Conservation (phyloP, 1,140 invertebrate genomes). For the Tenebrio molitor region DNA sequence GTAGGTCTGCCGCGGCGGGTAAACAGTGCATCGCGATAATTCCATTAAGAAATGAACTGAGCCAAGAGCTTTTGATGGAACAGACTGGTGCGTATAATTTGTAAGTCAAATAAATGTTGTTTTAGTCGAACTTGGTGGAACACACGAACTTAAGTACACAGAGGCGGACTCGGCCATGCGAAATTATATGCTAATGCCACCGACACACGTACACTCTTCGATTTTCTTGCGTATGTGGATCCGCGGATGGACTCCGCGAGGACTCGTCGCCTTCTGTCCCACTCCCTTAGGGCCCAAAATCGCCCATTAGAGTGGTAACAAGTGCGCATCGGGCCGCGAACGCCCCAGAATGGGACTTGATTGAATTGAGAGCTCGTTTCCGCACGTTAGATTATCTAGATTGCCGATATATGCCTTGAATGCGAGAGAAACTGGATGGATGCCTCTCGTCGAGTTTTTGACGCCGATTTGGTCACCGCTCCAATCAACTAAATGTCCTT, state of each 20-base stretch:
- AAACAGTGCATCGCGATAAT: conserved; percentile 61
- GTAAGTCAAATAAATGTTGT: conserved; percentile 62
- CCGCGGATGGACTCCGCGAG: not conserved
- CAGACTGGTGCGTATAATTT: conserved; percentile 60
- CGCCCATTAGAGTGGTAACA: conserved; percentile 44
- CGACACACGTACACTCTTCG: conserved; percentile 30
- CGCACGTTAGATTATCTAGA: conserved; percentile 52
- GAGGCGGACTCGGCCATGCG: conserved; percentile 46
- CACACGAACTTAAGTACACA: conserved; percentile 55
- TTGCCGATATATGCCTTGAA: conserved; percentile 47
- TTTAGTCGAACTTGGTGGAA: conserved; percentile 54
- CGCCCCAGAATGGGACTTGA: conserved; percentile 50
- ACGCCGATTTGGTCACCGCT: conserved; percentile 10
- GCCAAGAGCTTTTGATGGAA: conserved; percentile 61
- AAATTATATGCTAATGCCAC: conserved; percentile 55
- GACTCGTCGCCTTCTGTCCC: not conserved
- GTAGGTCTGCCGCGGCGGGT: conserved; percentile 50
- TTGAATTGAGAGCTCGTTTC: conserved; percentile 55
- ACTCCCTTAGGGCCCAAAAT: conserved; percentile 13
- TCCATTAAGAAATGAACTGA: conserved; percentile 65
- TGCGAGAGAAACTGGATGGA: conserved; percentile 10
- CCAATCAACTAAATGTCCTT: conserved; percentile 4
- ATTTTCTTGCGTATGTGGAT: conserved; percentile 3
- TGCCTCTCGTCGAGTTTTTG: conserved; percentile 3
- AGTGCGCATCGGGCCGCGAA: conserved; percentile 52